A percentile compares a stretch with the other conserved stretches of the same genome.
Conservation (phyloP, 2,888 invertebrate genomes). For the Diaperis boleti region DNA sequence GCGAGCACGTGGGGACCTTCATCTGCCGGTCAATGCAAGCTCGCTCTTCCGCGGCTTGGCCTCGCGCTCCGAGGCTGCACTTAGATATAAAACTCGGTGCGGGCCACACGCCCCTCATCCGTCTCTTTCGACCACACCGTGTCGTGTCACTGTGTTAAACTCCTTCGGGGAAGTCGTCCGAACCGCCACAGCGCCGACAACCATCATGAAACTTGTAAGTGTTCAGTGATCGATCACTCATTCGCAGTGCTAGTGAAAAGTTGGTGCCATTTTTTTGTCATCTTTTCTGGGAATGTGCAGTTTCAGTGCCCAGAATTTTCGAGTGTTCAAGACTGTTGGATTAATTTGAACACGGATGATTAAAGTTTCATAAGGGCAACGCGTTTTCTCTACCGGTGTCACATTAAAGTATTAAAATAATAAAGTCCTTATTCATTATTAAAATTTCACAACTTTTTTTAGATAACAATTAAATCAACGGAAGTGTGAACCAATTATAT, state of each 20-base stretch:
- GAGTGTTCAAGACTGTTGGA: too few relatives aligned
- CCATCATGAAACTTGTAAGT: slow-evolving; percentile 50
- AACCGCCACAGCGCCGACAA: slow-evolving; percentile 23
- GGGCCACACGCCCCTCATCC: slow-evolving; percentile 53
- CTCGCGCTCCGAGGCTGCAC: slow-evolving; percentile 63
- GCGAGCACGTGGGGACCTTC: slow-evolving; percentile 62
- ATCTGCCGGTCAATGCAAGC: slow-evolving; percentile 60
- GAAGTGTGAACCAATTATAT: too few relatives aligned
- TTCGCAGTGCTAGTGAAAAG: slow-evolving; percentile 31
- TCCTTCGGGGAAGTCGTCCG: slow-evolving; percentile 15
- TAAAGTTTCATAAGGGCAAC: too few relatives aligned
- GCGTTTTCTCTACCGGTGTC: too few relatives aligned
- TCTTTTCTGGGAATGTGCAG: too few relatives aligned
- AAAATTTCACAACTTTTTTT: too few relatives aligned
- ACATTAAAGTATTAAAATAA: too few relatives aligned
- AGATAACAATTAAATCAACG: too few relatives aligned
- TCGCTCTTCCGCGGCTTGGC: slow-evolving; percentile 62
- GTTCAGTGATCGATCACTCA: slow-evolving; percentile 32
- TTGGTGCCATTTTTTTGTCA: too few relatives aligned
- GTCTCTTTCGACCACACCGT: slow-evolving; percentile 39
- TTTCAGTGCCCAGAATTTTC: too few relatives aligned
- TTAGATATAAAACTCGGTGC: slow-evolving; percentile 59
- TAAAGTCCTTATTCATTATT: too few relatives aligned
- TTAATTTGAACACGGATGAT: too few relatives aligned
- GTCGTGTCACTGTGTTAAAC: slow-evolving; percentile 37